Evolutionary conservation across 2,113 vertebrate genomes (phyloP), one percentile per base, ranked within the genome.

Genomic region (Salminus brasiliensis): DNA sequence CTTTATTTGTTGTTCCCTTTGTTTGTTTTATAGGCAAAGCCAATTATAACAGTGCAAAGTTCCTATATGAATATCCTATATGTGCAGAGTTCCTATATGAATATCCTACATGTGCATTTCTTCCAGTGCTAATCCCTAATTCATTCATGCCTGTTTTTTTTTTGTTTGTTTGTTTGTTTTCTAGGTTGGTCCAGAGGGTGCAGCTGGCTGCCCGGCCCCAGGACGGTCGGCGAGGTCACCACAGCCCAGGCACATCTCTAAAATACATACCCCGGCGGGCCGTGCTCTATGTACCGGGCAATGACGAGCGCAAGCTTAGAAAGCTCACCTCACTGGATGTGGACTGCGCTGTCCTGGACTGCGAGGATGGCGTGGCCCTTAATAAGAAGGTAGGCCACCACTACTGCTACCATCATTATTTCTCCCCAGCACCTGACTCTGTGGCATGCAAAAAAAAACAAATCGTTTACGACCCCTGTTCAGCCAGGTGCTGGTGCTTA

Each of bases 351-450:
- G 96, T 99, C 73, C 87, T 99, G 41, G 97, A 99, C 91, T 99
- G 97, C 68, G 97, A 99, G 89, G 98, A 99, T 55, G 98, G 97
- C 0, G 98, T 99, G 76, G 98, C 97, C 84, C 89, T 95, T 76
- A 98, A 92, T 89, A 96, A 94, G 88, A 99, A 99, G 96, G 97
- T 99, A 94, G 55, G 55, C 15, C 0, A 6, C 15, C 52, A 3
- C 23, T 18, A 23, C 23, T 15, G 9, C 27, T 43, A 30, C 59
- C 12, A 10, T 66, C 39, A 49, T 59, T 72, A 43, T 47, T 76
- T 16, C 1, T 11, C 11, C 67, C n/a, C n/a, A 72, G 32, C 67
- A 80, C 77, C 82, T 76, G 82, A 83, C 67, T 70, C 55, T 41
- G 32, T 45, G 27, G 47, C 70, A 41, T 27, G 23, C 29, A 32